Conservation (phyloP, 2,888 invertebrate species). For the Copidosoma aretas region DNA sequence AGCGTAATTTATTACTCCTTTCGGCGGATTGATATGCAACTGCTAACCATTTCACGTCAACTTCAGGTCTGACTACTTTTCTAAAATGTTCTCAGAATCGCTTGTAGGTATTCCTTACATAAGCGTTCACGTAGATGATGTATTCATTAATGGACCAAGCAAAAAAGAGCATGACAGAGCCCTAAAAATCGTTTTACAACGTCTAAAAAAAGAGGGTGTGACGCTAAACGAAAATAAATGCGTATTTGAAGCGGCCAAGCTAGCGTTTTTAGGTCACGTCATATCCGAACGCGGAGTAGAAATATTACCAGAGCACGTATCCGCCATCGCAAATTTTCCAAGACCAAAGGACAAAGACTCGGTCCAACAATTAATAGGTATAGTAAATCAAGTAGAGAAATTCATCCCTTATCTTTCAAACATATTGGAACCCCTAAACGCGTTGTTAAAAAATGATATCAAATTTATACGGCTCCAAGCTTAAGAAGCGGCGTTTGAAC, state of each 20-base stretch:
- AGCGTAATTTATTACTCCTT: constrained; percentile 43
- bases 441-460: too few relatives aligned
- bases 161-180: constrained; percentile 43
- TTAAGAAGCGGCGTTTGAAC: too few relatives aligned
- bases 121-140: constrained; percentile 39
- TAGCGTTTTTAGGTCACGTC: constrained; percentile 48
- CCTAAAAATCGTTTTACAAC: constrained; percentile 42
- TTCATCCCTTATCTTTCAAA: too few relatives aligned
- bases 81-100: constrained; percentile 28
- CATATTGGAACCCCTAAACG: too few relatives aligned
- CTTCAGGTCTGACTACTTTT: constrained; percentile 38
- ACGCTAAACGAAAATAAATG: constrained; percentile 50
- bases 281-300: constrained; percentile 43
- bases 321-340: too few relatives aligned
- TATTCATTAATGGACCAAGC: constrained; percentile 39
- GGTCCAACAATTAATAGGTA: too few relatives aligned
- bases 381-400: too few relatives aligned
- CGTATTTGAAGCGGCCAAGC: constrained; percentile 40
- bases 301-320: background rate
- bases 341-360: too few relatives aligned
- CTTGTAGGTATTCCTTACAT: constrained; percentile 37
- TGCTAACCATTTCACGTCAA: constrained; percentile 44
- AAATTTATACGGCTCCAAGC: too few relatives aligned
- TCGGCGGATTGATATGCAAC: constrained; percentile 39
- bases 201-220: constrained; percentile 42